Conservation (phyloP, 1,140 invertebrate genomes). For the Pogonus chalceus region DNA sequence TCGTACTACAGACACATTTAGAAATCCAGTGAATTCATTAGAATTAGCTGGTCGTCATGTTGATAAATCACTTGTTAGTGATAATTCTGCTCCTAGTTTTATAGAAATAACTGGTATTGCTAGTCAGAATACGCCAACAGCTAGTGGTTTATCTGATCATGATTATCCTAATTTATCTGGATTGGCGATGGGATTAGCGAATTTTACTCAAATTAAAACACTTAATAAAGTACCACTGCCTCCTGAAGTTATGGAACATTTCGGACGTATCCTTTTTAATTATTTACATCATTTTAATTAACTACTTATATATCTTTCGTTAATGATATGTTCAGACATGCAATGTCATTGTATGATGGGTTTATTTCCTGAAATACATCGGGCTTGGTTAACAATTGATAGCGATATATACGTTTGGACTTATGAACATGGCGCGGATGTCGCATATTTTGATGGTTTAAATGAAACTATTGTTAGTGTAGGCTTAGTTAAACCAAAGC, state of each 20-base stretch:
- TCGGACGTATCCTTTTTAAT: constrained; percentile 73
- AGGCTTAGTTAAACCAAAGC: constrained; percentile 75
- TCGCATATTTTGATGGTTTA: constrained; percentile 87
- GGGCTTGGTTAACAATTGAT: constrained; percentile 96
- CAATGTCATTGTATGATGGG: constrained; percentile 95
- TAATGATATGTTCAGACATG: constrained; percentile 52
- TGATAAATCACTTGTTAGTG: constrained; percentile 57
- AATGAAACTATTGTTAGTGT: constrained; percentile 84
- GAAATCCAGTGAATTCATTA: constrained; percentile 21
- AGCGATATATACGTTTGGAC: constrained; percentile 97
- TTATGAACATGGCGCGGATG: constrained; percentile 81
- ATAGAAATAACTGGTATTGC: constrained; percentile 39
- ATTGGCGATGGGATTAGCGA: constrained; percentile 50
- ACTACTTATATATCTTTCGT: constrained; percentile 15
- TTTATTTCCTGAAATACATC: constrained; percentile 86
- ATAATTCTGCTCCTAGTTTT: constrained; percentile 60
- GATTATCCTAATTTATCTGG: constrained; percentile 77
- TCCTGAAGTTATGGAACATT: constrained; percentile 86
- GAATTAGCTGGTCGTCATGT: constrained; percentile 62
- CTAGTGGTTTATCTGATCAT: constrained; percentile 79
- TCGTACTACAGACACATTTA: neutral
- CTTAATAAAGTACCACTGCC: constrained; percentile 80
- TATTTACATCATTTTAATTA: constrained; percentile 4
- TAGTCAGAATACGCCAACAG: constrained; percentile 53
- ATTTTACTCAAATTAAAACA: constrained; percentile 68